These are phyloP conservation scores for Ophioninae sp. DNA, from an alignment of 2,888 invertebrate genomes.

Conservation along the genomic window DNA sequence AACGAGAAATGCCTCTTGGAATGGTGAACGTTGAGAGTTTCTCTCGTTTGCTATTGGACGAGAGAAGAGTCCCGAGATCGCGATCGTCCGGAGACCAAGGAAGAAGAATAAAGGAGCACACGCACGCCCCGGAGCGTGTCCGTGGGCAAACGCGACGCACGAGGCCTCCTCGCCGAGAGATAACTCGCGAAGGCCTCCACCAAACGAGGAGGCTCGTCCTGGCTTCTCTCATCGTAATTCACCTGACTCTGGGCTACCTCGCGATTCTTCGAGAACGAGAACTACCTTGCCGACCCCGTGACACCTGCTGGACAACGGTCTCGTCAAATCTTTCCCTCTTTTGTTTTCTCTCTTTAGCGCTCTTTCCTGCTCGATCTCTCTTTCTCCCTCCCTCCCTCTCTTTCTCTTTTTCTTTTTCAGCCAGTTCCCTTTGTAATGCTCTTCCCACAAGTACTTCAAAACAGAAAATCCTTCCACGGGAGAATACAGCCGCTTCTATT, in stretches of 20 bases:
- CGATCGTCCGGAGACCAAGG: not conserved
- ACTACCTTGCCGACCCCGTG: slow-evolving; percentile 51
- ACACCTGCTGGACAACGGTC: slow-evolving; percentile 29
- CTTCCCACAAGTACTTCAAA: too few species aligned
- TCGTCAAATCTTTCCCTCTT: not conserved
- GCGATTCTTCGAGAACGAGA: not conserved
- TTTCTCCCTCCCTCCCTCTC: not conserved
- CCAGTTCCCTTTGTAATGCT: not conserved
- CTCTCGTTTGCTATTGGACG: slow-evolving; percentile 19
- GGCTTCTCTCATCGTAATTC: slow-evolving; percentile 42
- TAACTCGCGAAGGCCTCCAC: not conserved
- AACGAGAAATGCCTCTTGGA: slow-evolving; percentile 12
- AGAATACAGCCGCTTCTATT: too few species aligned
- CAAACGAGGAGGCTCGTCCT: not conserved
- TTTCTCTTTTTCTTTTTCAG: not conserved
- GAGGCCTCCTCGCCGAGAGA: not conserved
- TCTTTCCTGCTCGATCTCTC: not conserved
- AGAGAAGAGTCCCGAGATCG: slow-evolving; percentile 2
- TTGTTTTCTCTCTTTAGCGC: not conserved
- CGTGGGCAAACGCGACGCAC: slow-evolving; percentile 1
- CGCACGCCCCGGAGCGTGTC: slow-evolving; percentile 25
- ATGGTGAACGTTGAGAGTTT: slow-evolving; percentile 21
- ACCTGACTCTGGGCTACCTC: slow-evolving; percentile 44
- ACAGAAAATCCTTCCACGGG: too few species aligned
- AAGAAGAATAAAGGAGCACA: slow-evolving; percentile 8